Conservation (phyloP, 2,888 invertebrate genomes). For the Rhagonycha lutea region DNA sequence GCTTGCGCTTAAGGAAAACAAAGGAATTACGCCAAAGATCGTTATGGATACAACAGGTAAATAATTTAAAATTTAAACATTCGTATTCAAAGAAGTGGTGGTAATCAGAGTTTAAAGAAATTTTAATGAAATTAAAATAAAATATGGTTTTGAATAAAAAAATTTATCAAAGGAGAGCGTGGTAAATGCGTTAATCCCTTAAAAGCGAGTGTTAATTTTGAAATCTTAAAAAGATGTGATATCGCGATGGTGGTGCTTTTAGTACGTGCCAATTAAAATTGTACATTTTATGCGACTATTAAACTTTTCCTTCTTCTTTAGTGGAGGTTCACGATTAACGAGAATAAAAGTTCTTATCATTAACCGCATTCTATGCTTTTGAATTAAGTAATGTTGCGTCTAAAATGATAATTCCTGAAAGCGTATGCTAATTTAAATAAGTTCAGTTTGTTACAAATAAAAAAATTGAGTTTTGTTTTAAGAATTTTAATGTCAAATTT, state of each 20-base stretch:
- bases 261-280: neutral
- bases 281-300: neutral
- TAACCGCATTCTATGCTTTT: constrained; percentile 24
- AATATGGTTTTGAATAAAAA: neutral
- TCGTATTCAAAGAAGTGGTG: neutral
- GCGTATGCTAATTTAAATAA: constrained; percentile 17
- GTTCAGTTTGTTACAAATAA: constrained; percentile 3
- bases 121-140: neutral
- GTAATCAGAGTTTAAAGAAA: neutral
- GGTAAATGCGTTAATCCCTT: neutral
- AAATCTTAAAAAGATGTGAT: neutral
- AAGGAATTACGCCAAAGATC: neutral
- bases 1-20: neutral
- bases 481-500: neutral
- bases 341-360: constrained; percentile 25
- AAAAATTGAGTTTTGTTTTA: neutral
- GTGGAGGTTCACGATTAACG: constrained; percentile 19
- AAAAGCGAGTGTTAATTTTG: neutral
- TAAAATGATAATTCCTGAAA: constrained; percentile 23
- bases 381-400: constrained; percentile 22
- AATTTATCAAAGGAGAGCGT: neutral
- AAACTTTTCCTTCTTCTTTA: constrained; percentile 12
- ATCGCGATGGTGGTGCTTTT: neutral
- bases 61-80: neutral
- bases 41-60: neutral